Evolutionary conservation across 2,888 invertebrate genomes (phyloP).

Genomic region (Dryobota labecula): DNA sequence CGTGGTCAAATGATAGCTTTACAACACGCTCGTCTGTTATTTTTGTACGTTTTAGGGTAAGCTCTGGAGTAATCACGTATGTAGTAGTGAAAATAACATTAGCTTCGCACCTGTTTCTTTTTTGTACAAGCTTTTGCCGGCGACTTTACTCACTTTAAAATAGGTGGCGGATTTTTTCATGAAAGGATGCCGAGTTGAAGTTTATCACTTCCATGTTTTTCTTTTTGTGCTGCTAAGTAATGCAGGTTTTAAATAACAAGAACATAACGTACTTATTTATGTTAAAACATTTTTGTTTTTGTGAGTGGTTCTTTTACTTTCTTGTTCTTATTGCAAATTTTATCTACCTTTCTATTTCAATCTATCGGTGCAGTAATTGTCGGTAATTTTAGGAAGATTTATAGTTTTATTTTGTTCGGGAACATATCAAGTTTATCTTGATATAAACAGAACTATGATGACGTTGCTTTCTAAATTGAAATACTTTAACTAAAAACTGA

Average conservation of each 20-base stretch:
- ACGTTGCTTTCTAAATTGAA: background rate
- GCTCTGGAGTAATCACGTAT: slow-evolving; percentile 49
- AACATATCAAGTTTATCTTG: background rate
- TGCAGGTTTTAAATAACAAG: slow-evolving; percentile 7
- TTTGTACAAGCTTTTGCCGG: slow-evolving; percentile 37
- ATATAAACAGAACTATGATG: background rate
- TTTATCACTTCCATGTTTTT: slow-evolving; percentile 26
- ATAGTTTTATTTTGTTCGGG: background rate
- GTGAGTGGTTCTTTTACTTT: background rate
- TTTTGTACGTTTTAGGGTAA: slow-evolving; percentile 46
- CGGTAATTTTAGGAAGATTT: background rate
- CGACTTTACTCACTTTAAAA: slow-evolving; percentile 39
- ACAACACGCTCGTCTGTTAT: slow-evolving; percentile 20
- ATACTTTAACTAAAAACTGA: too few species aligned
- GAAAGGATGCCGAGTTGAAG: slow-evolving; percentile 11
- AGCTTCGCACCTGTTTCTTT: slow-evolving; percentile 46
- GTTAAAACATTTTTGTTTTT: background rate
- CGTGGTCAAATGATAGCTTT: slow-evolving; percentile 7
- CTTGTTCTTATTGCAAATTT: background rate
- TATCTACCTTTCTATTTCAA: background rate
- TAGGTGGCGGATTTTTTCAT: slow-evolving; percentile 24
- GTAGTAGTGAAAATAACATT: slow-evolving; percentile 56
- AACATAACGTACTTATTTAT: background rate
- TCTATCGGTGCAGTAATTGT: background rate
- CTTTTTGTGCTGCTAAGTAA: slow-evolving; percentile 29